Base-by-base conservation (phyloP, 2,888 invertebrate genomes). In the Drosophila eohydei region DNA sequence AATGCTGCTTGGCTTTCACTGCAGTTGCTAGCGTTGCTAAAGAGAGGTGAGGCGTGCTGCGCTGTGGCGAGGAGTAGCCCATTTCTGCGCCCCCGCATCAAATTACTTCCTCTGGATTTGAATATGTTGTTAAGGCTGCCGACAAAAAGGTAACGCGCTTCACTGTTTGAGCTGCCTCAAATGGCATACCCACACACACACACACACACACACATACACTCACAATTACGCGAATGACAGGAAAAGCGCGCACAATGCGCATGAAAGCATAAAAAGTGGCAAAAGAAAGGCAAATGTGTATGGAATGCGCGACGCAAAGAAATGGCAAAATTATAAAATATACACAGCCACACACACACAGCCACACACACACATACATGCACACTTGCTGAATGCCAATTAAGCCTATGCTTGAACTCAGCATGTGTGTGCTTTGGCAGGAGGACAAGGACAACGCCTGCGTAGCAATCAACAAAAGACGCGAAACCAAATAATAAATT, bases 21-120 rank as follows among this genome's bases (percentile, higher is more conserved):
- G 36, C 52, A 52, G 5, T 16, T 14, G 52, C 7, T 7, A 21
- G n/a, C 14, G 48, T 2, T 28, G 14, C 21, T 21, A 21, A 21
- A 21, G 21, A 21, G 1, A 6, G 21, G 12, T 12, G 51, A 36
- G 51, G 1, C 3, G 26, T 12, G 51, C 12, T 21, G 50, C 3
- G 38, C 3, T n/a, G 48, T 3, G 21, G 21, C 21, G 30, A 11
- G 34, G n/a, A n/a, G 21, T 5, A 12, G 44, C 36, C 11, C 6
- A 8, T 2, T 7, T 8, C 16, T 1, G 4, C 4, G 3, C 4
- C 61, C 71, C 62, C 68, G 54, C 30, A 81, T 88, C 80, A 89
- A 84, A 85, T 85, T 87, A 89, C 81, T 87, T 89, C 89, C 89
- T 88, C 84, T 84, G 89, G 84, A 85, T 85, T 85, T 85, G 79